These are phyloP conservation scores for Centruroides sculpturatus DNA, from an alignment of 1,140 invertebrate genomes.

Conservation along the genomic window DNA sequence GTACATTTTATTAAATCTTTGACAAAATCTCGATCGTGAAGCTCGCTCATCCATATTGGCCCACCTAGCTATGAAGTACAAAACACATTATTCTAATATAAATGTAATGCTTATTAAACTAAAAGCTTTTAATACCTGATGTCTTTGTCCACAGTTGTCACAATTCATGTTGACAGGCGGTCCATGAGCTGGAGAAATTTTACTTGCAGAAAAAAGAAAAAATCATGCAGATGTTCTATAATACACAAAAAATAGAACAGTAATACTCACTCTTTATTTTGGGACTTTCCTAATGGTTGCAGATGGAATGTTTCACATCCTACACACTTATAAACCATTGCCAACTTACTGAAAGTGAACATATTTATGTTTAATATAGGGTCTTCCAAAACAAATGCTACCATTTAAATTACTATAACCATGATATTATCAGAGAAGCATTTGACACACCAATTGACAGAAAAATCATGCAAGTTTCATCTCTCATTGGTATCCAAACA, in stretches of 20 bases:
- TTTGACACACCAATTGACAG: too few species aligned
- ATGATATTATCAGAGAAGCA: too few species aligned
- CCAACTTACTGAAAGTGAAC: slow-evolving; percentile 49
- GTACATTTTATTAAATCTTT: slow-evolving; percentile 3
- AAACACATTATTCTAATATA: slow-evolving; percentile 3
- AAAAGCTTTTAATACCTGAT: slow-evolving; percentile 23
- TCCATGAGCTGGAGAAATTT: background rate
- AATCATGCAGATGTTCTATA: background rate
- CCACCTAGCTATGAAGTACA: slow-evolving; percentile 55
- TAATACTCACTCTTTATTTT: background rate
- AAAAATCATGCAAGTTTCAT: too few species aligned
- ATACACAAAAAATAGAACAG: background rate
- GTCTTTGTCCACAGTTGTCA: slow-evolving; percentile 24
- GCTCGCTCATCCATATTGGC: slow-evolving; percentile 77
- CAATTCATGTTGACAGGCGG: background rate
- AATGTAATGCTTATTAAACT: slow-evolving; percentile 6
- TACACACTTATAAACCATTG: slow-evolving; percentile 72
- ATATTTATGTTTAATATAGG: background rate
- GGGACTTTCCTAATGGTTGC: slow-evolving; percentile 54
- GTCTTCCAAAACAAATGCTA: background rate
- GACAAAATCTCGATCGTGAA: slow-evolving; percentile 71
- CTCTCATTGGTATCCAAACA: too few species aligned
- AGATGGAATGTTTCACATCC: slow-evolving; percentile 66
- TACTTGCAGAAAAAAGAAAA: background rate
- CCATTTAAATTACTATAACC: background rate